phyloP scores from a whole-genome alignment of 1,140 invertebrate genomes.

The Bombus cullumanus region DNA sequence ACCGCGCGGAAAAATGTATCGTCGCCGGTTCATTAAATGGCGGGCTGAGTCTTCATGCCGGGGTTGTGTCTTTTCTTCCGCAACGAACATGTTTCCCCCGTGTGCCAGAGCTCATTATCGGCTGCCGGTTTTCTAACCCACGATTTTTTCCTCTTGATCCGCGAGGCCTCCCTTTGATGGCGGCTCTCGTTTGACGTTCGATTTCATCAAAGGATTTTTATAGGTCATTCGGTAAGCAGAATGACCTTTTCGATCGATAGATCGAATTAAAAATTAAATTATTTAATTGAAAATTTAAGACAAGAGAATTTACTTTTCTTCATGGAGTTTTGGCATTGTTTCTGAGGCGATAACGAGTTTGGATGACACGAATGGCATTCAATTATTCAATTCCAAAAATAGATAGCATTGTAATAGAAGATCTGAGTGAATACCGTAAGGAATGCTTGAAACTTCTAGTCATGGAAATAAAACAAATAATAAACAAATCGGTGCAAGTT shows the following conservation, averaged over 20 bases:
- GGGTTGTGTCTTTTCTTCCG: not conserved
- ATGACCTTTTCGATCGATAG: not conserved
- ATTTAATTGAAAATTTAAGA: not conserved
- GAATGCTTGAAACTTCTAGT: not conserved
- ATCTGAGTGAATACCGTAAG: not conserved
- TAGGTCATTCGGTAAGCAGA: conserved; percentile 3
- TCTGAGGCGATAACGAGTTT: not conserved
- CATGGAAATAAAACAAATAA: no score
- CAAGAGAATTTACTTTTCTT: not conserved
- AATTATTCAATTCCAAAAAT: no score
- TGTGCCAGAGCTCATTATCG: not conserved
- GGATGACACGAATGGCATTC: no score
- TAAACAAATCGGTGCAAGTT: no score
- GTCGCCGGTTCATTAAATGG: conserved; percentile 5
- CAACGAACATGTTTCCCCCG: not conserved
- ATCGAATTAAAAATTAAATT: not conserved
- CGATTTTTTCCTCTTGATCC: conserved; percentile 8
- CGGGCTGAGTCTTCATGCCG: not conserved
- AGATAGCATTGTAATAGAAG: no score
- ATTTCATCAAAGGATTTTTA: conserved; percentile 7
- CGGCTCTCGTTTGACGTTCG: not conserved
- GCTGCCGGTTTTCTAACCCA: not conserved
- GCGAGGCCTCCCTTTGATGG: not conserved
- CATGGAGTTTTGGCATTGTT: no score
- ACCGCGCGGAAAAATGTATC: conserved; percentile 14